Base-by-base conservation (phyloP, 2,113 vertebrate genomes). In the Alexandromys fortis region DNA sequence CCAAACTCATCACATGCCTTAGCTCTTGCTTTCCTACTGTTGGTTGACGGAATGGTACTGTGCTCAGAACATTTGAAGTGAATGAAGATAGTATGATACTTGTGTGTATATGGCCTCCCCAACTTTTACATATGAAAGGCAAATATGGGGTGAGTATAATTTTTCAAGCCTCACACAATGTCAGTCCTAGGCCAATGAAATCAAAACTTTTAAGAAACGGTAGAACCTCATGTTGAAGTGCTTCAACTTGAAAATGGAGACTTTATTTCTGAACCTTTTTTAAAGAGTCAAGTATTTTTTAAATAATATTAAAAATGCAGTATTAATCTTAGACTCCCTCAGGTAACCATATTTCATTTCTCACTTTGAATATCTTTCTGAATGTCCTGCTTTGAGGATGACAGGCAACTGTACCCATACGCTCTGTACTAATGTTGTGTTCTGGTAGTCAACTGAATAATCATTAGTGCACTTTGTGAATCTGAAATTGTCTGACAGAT, bases 381-480 rank as follows among this genome's bases (percentile, higher is more conserved):
- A 96, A 82, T 45, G 75, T 82, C 14, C 24, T 82, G 30, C 90
- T 94, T 92, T 92, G 11, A 73, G 38, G 26, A 92, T 38, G 24
- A 68, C 12, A 86, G 33, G 26, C 77, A 3, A 7, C 35, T 88
- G 5, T 61, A 82, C 22, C 78, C 82, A 14, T 9, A 65, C 49
- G 52, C n/a, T 68, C 35, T 91, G 28, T 86, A 63, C 12, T 47
- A 89, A 68, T 82, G 35, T 67, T 95, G 63, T 81, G 24, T 86
- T 94, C 45, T 86, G 61, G 78, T 77, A 28, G 30, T 89, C 67
- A 96, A 38, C 45, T 91, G 89, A 96, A 81, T 85, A 88, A 95
- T 90, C 42, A 72, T 79, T 92, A 92, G 81, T 96, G 45, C 1
- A 77, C 61, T 96, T 90, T 88, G 61, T 82, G 88, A 92, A 70